phyloP scores from a whole-genome alignment of 1,140 invertebrate genomes.

The Lineus longissimus region DNA sequence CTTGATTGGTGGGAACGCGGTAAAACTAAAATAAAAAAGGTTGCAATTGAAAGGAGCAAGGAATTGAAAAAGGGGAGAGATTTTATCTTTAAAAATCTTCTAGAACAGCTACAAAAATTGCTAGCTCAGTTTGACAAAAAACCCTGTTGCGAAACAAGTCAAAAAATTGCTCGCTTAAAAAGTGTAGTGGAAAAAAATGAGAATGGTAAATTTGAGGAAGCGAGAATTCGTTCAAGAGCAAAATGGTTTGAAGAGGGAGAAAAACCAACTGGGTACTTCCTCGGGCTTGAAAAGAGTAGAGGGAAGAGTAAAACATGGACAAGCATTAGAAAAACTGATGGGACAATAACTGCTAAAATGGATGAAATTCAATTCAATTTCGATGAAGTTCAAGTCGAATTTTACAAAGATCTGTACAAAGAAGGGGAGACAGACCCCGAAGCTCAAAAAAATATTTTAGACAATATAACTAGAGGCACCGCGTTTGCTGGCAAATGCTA shows the following conservation, averaged over 20 bases:
- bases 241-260: conserved; percentile 19
- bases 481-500: no score
- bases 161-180: neutral
- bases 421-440: conserved; percentile 14
- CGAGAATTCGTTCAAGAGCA: conserved; percentile 14
- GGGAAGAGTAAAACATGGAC: conserved; percentile 15
- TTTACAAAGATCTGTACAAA: conserved; percentile 26
- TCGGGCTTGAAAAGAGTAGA: conserved; percentile 11
- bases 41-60: conserved; percentile 22
- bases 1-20: conserved; percentile 16
- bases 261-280: conserved; percentile 23
- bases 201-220: conserved; percentile 11
- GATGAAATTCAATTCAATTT: no score
- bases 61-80: conserved; percentile 8
- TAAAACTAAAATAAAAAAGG: conserved; percentile 3
- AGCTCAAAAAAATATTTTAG: conserved; percentile 18
- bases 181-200: conserved; percentile 13
- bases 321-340: conserved; percentile 12
- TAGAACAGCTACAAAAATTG: neutral
- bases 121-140: conserved; percentile 15
- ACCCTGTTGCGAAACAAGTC: neutral
- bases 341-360: conserved; percentile 6
- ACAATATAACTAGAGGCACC: conserved; percentile 19
- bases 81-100: neutral
- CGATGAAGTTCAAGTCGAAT: conserved; percentile 15